A percentile compares a stretch with the other conserved stretches of the same genome.
phyloP scores from a whole-genome alignment of 2,888 invertebrate genomes.

The Danaus chrysippus region DNA sequence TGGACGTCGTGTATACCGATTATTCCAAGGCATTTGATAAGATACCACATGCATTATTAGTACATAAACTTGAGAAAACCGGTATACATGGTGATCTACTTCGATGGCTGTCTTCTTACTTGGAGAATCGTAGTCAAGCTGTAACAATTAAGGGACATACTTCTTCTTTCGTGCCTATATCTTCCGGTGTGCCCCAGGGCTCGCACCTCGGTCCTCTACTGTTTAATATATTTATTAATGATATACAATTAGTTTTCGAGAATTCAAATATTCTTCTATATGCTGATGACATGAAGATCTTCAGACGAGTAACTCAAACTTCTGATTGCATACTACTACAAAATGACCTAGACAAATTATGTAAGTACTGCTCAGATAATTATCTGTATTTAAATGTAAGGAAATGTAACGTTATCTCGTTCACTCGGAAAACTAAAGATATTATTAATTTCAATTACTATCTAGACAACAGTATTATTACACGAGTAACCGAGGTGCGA shows the following conservation, averaged over 20 bases:
- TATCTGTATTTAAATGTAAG: too few species aligned
- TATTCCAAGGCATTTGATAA: too few species aligned
- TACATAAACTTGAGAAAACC: too few species aligned
- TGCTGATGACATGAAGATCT: background rate
- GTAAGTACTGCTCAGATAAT: too few species aligned
- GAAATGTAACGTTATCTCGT: background rate
- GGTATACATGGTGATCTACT: background rate
- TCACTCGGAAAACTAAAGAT: background rate
- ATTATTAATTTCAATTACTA: background rate
- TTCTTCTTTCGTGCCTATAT: background rate
- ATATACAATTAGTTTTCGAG: background rate
- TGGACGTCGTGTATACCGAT: too few species aligned
- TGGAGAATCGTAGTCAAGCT: background rate
- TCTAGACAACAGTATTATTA: too few species aligned
- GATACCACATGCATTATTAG: too few species aligned
- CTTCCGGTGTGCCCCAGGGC: background rate
- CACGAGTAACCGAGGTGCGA: background rate
- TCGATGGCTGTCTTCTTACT: background rate
- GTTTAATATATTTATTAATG: background rate
- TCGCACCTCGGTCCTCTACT: background rate
- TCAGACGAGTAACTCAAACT: background rate
- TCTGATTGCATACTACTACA: too few species aligned
- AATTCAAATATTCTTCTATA: background rate
- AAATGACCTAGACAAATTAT: too few species aligned
- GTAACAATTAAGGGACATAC: background rate